phyloP scores from a whole-genome alignment of 2,113 vertebrate genomes.

The Panthera leo region DNA sequence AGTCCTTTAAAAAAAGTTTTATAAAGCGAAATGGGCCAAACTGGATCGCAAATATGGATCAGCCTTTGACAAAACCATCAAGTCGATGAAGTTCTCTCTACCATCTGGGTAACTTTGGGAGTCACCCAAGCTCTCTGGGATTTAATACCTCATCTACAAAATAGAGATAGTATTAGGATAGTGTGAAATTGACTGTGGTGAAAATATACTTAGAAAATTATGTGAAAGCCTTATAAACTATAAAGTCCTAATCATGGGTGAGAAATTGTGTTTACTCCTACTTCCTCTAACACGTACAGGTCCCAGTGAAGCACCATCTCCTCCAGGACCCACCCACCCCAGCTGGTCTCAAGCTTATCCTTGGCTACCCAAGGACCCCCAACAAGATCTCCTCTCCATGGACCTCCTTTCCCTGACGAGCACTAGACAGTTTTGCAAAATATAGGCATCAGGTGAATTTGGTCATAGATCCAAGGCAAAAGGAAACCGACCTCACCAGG shows the following conservation, averaged over 20 bases:
- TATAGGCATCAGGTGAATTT: neutral
- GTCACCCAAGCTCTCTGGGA: neutral
- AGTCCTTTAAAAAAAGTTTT: neutral
- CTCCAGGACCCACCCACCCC: neutral
- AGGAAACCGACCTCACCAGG: neutral
- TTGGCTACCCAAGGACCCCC: neutral
- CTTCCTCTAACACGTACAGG: neutral
- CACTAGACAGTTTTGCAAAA: neutral
- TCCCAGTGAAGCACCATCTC: neutral
- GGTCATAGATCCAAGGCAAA: neutral
- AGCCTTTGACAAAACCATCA: neutral
- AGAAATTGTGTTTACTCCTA: neutral
- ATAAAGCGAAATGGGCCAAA: neutral
- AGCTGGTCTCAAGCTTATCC: neutral
- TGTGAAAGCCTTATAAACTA: neutral
- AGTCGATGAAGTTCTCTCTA: neutral
- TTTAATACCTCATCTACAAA: neutral
- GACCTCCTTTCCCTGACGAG: neutral
- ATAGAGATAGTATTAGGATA: neutral
- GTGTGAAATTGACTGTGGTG: neutral
- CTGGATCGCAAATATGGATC: neutral
- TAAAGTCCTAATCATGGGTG: neutral
- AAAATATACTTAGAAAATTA: neutral
- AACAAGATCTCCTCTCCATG: neutral
- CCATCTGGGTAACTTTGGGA: neutral